Percentiles rank a stretch among this genome's conserved stretches.
These are phyloP conservation scores for Pygathrix nemaeus DNA, from an alignment of 2,113 vertebrate species.

Conservation along the genomic window DNA sequence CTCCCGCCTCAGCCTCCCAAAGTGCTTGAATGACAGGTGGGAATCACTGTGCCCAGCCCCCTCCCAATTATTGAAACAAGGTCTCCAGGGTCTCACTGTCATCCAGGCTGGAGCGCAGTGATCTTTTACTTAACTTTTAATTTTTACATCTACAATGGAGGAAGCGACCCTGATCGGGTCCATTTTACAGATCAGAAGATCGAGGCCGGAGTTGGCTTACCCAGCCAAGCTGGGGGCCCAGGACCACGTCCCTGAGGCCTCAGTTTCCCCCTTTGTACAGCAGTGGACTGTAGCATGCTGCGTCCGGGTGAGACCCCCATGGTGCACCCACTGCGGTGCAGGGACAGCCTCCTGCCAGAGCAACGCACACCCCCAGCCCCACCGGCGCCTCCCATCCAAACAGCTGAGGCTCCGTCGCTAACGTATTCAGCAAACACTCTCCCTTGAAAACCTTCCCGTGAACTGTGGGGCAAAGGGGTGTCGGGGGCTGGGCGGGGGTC, in stretches of 20 bases:
- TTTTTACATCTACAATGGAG: fast-evolving
- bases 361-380: fast-evolving
- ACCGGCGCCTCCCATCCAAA: neutral
- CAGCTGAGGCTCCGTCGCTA: fast-evolving
- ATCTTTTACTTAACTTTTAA: neutral
- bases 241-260: neutral
- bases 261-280: neutral
- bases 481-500: neutral
- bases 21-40: too few relatives aligned
- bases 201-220: neutral
- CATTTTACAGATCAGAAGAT: neutral
- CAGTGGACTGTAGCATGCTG: neutral
- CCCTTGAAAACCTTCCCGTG: neutral
- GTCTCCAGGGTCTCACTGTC: too few relatives aligned
- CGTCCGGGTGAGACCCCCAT: neutral
- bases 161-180: neutral
- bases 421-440: neutral
- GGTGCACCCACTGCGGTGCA: fast-evolving
- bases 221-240: neutral
- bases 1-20: too few relatives aligned
- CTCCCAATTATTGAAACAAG: too few relatives aligned
- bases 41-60: too few relatives aligned
- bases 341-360: neutral
- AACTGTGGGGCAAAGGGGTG: fast-evolving
- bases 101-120: too few relatives aligned